phyloP scores from a whole-genome alignment of 2,113 vertebrate genomes.

The Xiphophorus couchianus region DNA sequence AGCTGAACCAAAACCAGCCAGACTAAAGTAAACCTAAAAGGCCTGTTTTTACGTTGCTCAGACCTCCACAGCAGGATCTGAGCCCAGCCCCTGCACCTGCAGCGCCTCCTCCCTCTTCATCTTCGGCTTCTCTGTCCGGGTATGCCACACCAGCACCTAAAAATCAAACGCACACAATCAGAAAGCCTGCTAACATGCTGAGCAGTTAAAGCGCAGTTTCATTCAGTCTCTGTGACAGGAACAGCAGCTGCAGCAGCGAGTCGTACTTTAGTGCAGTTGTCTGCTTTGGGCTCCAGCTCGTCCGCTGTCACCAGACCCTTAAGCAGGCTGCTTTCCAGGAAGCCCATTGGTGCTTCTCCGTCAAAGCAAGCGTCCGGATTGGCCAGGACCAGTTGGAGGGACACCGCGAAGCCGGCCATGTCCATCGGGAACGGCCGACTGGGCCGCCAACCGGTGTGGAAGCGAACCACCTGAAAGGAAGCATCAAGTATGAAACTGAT shows the following conservation, averaged over 20 bases:
- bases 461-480: conserved; percentile 78
- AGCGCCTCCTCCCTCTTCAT: conserved; percentile 91
- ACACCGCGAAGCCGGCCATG: conserved; percentile 91
- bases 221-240: background rate
- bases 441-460: conserved; percentile 91
- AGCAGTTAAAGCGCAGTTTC: too few relatives aligned
- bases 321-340: conserved; percentile 90
- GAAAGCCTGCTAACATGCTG: background rate
- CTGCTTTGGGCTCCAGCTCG: conserved; percentile 89
- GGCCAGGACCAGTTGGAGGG: conserved; percentile 83
- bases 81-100: conserved; percentile 87
- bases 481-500: background rate
- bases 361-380: conserved; percentile 86
- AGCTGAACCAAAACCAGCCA: conserved; percentile 18
- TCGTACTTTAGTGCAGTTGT: conserved; percentile 87
- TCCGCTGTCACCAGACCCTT: conserved; percentile 86
- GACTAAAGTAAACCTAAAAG: background rate
- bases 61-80: conserved; percentile 87
- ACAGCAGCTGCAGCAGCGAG: background rate
- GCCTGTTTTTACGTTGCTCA: conserved; percentile 55
- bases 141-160: conserved; percentile 93
- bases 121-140: conserved; percentile 92
- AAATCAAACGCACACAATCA: background rate
- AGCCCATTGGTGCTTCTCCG: conserved; percentile 85
- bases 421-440: conserved; percentile 90